A percentile compares a stretch with the other conserved stretches of the same genome.
Evolutionary conservation across 1,140 invertebrate genomes (phyloP).

Genomic region (Plodia interpunctella): DNA sequence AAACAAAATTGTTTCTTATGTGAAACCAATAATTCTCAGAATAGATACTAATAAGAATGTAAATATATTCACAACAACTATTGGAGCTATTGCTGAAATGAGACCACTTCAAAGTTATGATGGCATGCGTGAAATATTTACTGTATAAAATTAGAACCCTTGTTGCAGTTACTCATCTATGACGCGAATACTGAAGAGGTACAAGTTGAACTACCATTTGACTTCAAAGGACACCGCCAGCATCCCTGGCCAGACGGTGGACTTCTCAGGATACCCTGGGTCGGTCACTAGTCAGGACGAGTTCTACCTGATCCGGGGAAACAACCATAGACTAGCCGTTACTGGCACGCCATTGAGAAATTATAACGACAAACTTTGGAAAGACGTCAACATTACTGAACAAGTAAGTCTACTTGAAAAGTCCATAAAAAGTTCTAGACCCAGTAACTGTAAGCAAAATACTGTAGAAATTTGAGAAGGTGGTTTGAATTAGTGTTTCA

Average conservation of each 20-base stretch:
- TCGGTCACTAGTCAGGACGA: conserved; percentile 92
- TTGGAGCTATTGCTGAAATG: too few relatives aligned
- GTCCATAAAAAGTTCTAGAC: too few relatives aligned
- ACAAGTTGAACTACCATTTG: conserved; percentile 88
- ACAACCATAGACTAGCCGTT: conserved; percentile 76
- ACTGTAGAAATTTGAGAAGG: too few relatives aligned
- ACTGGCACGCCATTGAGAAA: conserved; percentile 79
- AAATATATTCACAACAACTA: too few relatives aligned
- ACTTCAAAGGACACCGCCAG: conserved; percentile 77
- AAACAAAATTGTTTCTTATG: too few relatives aligned
- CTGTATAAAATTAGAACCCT: neutral
- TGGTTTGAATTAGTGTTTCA: too few relatives aligned
- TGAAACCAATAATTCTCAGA: too few relatives aligned
- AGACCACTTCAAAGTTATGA: neutral
- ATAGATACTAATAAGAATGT: too few relatives aligned
- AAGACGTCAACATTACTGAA: conserved; percentile 72
- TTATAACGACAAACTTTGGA: conserved; percentile 76
- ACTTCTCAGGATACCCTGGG: conserved; percentile 94
- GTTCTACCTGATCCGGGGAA: conserved; percentile 83
- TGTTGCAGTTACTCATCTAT: conserved; percentile 84
- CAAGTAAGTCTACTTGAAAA: conserved; percentile 45
- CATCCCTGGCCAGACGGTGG: conserved; percentile 83
- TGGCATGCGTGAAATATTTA: conserved; percentile 13
- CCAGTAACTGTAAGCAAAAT: too few relatives aligned
- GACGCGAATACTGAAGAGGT: conserved; percentile 93